Conservation (phyloP, 2,888 invertebrate genomes). For the Heliothis peltigera region DNA sequence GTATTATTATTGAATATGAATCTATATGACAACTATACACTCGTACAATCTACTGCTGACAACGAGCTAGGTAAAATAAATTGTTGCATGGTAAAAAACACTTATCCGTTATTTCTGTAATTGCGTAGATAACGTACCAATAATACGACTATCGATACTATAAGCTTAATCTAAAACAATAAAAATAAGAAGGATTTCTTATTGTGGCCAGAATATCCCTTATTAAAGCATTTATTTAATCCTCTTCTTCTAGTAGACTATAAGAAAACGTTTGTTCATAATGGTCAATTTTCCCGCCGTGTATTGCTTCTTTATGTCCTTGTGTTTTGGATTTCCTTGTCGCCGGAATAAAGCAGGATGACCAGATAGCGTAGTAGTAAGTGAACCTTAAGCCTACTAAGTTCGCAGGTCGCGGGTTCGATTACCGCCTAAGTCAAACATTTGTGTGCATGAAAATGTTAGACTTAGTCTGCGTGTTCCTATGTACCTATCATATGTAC, state of each 20-base stretch:
- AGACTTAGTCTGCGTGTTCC: no score
- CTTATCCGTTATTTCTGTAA: neutral
- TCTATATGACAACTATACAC: no score
- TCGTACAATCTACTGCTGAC: no score
- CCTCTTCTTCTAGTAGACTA: constrained; percentile 28
- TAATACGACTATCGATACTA: constrained; percentile 8
- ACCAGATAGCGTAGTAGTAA: no score
- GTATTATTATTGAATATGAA: neutral
- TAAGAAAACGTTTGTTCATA: constrained; percentile 29
- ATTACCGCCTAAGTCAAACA: no score
- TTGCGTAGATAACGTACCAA: neutral
- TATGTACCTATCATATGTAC: no score
- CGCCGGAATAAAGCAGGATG: constrained; percentile 75
- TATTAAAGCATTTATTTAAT: constrained; percentile 44
- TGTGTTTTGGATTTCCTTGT: constrained; percentile 58
- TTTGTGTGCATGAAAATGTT: no score
- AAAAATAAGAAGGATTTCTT: constrained; percentile 20
- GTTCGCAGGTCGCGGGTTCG: no score
- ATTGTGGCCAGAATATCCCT: constrained; percentile 15
- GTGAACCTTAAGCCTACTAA: no score
- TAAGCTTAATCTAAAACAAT: constrained; percentile 20
- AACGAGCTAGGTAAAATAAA: no score
- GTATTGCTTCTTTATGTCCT: constrained; percentile 44
- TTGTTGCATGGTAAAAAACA: no score
- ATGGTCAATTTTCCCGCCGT: constrained; percentile 37